These are phyloP conservation scores for Ophthalmotilapia sp. DNA, from an alignment of 2,113 vertebrate genomes.

Conservation along the genomic window DNA sequence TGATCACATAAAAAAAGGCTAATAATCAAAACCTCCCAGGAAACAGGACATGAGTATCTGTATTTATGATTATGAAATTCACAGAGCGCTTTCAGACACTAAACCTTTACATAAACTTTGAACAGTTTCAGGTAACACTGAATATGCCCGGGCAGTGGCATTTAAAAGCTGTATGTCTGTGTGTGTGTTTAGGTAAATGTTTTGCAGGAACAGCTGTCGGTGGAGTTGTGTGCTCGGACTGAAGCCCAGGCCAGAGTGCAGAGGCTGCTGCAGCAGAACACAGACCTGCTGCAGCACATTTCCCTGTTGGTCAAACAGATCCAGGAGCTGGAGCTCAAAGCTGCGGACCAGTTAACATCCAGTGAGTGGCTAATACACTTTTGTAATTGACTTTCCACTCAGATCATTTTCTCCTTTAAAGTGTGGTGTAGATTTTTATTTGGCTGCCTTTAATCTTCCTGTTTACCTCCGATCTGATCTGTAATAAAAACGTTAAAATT, in stretches of 20 bases:
- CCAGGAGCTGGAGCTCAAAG: constrained; percentile 92
- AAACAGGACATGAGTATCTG: neutral
- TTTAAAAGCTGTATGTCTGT: neutral
- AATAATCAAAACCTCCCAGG: neutral
- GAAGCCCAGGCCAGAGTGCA: constrained; percentile 90
- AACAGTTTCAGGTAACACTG: neutral
- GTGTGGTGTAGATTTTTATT: neutral
- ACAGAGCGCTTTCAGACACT: neutral
- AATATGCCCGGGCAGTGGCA: neutral
- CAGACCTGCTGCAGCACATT: constrained; percentile 91
- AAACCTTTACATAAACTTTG: neutral
- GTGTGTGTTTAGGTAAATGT: constrained; percentile 76
- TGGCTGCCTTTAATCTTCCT: neutral
- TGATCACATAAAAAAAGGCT: neutral
- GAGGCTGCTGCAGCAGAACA: constrained; percentile 94
- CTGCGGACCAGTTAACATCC: constrained; percentile 71
- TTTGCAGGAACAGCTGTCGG: constrained; percentile 89
- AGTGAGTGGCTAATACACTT: constrained; percentile 69
- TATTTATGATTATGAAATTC: neutral
- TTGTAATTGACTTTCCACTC: neutral
- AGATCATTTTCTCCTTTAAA: neutral
- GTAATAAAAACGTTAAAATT: neutral
- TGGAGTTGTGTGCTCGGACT: constrained; percentile 81
- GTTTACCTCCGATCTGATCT: neutral
- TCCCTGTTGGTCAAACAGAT: constrained; percentile 93